Evolutionary conservation across 30 jellyfish, hydroid and myxozoan genomes (phyloP).

Genomic region (Morbakka virulenta): DNA sequence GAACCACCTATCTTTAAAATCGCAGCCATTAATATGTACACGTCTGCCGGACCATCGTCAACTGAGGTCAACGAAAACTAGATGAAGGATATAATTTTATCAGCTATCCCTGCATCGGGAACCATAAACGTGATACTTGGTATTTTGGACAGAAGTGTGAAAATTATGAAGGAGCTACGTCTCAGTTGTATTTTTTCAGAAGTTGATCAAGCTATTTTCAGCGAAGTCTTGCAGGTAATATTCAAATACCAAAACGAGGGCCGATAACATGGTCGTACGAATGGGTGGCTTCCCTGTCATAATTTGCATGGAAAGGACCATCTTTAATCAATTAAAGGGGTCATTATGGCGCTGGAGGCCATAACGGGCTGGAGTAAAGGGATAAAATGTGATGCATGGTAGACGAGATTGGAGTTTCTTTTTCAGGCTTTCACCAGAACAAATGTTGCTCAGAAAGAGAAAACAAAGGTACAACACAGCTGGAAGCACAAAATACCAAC

Average conservation of each 20-base stretch:
- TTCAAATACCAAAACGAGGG: slow-evolving; percentile 14
- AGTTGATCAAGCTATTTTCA: slow-evolving; percentile 34
- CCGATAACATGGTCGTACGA: slow-evolving; percentile 14
- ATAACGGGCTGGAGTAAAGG: slow-evolving; percentile 27
- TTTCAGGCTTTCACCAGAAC: slow-evolving; percentile 38
- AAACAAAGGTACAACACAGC: no score
- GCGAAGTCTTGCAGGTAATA: slow-evolving; percentile 19
- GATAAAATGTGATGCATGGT: slow-evolving; percentile 28
- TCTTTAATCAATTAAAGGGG: slow-evolving; percentile 23
- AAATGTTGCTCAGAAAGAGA: slow-evolving; percentile 8
- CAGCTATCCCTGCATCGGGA: slow-evolving; percentile 38
- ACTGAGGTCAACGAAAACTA: slow-evolving; percentile 8
- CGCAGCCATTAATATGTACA: slow-evolving; percentile 11
- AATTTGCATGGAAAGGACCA: slow-evolving; percentile 21
- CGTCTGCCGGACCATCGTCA: slow-evolving; percentile 8
- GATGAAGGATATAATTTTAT: slow-evolving; percentile 47
- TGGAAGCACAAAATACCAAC: no score
- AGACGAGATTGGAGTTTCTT: slow-evolving; percentile 8
- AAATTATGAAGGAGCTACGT: slow-evolving; percentile 31
- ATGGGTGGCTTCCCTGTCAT: slow-evolving; percentile 49
- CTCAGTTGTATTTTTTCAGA: slow-evolving; percentile 7
- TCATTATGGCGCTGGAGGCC: slow-evolving; percentile 52
- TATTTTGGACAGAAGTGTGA: slow-evolving; percentile 22
- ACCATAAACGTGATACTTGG: slow-evolving; percentile 41
- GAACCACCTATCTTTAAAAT: slow-evolving; percentile 44